Evolutionary conservation across 92 coral and sea anemone species (phyloP).

Genomic region (Parazoanthus darwini): DNA sequence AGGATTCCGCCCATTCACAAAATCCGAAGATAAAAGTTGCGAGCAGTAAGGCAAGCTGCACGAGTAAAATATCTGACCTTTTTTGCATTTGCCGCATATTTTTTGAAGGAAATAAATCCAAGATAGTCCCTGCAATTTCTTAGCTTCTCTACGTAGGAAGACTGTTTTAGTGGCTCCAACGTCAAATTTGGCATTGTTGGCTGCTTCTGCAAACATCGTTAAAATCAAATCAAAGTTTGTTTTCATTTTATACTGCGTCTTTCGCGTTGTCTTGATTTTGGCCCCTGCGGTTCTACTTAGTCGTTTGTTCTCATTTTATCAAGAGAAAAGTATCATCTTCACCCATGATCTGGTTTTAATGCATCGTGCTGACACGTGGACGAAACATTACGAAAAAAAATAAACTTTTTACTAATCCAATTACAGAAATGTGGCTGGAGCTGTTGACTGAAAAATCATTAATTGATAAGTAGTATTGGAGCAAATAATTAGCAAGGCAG

Average conservation of each 20-base stretch:
- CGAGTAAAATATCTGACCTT: slow-evolving; percentile 29
- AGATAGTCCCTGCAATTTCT: background rate
- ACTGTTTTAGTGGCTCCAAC: background rate
- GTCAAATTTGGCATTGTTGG: background rate
- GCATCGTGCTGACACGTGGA: slow-evolving; percentile 41
- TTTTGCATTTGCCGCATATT: slow-evolving; percentile 28
- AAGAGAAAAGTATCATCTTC: slow-evolving; percentile 15
- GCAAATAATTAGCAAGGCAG: slow-evolving; percentile 35
- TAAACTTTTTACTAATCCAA: slow-evolving; percentile 37
- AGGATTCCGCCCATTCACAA: background rate
- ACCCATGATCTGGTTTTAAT: slow-evolving; percentile 39
- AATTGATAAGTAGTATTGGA: slow-evolving; percentile 34
- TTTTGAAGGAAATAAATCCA: slow-evolving; percentile 1
- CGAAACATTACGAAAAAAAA: slow-evolving; percentile 37
- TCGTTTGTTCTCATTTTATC: slow-evolving; percentile 25
- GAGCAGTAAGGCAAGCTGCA: background rate
- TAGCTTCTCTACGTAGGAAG: background rate
- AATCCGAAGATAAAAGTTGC: slow-evolving; percentile 8
- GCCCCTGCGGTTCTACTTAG: slow-evolving; percentile 17
- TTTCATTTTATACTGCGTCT: background rate
- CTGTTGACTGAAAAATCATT: slow-evolving; percentile 34
- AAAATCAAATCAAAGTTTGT: slow-evolving; percentile 30
- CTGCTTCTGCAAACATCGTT: slow-evolving; percentile 28
- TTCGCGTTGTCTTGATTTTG: slow-evolving; percentile 2
- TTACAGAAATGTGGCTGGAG: slow-evolving; percentile 33